Conservation (phyloP, 1,140 invertebrate genomes). For the Caenorhabditis briggsae region DNA sequence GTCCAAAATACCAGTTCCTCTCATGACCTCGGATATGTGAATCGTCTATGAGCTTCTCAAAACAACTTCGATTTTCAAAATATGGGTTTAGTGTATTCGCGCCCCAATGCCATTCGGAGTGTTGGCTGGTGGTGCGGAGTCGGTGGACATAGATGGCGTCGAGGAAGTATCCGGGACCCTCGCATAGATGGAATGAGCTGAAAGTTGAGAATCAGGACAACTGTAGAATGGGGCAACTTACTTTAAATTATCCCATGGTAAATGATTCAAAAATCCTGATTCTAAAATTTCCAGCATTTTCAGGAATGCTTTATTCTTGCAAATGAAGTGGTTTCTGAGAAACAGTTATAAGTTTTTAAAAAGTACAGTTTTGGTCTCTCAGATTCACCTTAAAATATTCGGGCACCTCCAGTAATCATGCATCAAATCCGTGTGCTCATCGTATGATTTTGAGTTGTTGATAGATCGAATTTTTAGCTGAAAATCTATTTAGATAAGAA, state of each 20-base stretch:
- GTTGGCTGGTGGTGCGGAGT: background rate
- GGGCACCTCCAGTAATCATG: slow-evolving; percentile 1
- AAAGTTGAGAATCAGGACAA: background rate
- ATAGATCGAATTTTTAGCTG: background rate
- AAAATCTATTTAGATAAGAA: too few relatives aligned
- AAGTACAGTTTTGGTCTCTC: too few relatives aligned
- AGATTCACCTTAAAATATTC: background rate
- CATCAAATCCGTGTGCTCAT: slow-evolving; percentile 13
- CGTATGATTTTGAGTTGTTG: background rate
- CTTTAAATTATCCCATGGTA: background rate
- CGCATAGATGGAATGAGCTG: slow-evolving; percentile 20
- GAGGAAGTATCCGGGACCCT: slow-evolving; percentile 33
- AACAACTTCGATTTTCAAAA: slow-evolving; percentile 19
- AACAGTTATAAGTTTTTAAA: too few relatives aligned
- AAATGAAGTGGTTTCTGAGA: slow-evolving; percentile 43
- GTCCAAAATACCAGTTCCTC: background rate
- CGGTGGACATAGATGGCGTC: background rate
- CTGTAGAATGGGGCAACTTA: too few relatives aligned
- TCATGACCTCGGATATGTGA: background rate
- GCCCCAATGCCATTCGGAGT: background rate
- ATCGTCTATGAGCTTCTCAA: background rate
- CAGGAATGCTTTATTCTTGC: slow-evolving; percentile 30
- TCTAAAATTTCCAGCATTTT: slow-evolving; percentile 26
- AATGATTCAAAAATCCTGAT: background rate
- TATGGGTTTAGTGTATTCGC: slow-evolving; percentile 26